These are phyloP conservation scores for Setipinna tenuifilis DNA, from an alignment of 2,797 vertebrate species.

Conservation along the genomic window DNA sequence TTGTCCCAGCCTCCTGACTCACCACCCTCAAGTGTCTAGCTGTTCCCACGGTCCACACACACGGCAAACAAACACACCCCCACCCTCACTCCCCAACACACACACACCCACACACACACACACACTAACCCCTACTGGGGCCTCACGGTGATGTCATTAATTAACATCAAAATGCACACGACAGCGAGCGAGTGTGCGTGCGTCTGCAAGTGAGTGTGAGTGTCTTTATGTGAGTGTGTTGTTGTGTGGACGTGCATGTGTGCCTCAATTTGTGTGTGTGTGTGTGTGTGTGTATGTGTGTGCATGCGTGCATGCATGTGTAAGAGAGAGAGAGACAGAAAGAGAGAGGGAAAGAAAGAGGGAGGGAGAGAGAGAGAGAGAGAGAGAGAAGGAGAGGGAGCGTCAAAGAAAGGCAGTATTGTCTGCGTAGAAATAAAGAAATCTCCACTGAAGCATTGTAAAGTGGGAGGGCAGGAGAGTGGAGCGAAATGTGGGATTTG, in stretches of 20 bases:
- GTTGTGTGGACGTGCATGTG: slow-evolving; percentile 31
- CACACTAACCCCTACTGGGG: slow-evolving; percentile 46
- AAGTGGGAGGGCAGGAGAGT: slow-evolving; percentile 90
- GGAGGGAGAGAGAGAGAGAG: not conserved
- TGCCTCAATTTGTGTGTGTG: slow-evolving; percentile 27
- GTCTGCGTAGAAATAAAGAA: slow-evolving; percentile 89
- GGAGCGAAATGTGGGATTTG: slow-evolving; percentile 76
- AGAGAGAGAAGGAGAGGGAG: not conserved
- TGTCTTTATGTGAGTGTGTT: slow-evolving; percentile 35
- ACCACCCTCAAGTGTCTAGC: slow-evolving; percentile 78
- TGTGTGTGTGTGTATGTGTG: slow-evolving; percentile 37
- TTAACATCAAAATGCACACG: slow-evolving; percentile 84
- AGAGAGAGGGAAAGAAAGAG: too few species aligned
- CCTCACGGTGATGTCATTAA: slow-evolving; percentile 83
- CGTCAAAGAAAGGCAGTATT: slow-evolving; percentile 72
- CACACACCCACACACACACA: slow-evolving; percentile 29
- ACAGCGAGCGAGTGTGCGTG: slow-evolving; percentile 75
- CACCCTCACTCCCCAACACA: slow-evolving; percentile 32
- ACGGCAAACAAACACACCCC: slow-evolving; percentile 75
- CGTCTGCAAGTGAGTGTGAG: slow-evolving; percentile 60
- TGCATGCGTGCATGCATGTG: slow-evolving; percentile 27
- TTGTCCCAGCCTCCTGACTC: slow-evolving; percentile 80
- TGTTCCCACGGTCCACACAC: slow-evolving; percentile 83
- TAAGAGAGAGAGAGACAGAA: not conserved
- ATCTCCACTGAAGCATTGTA: slow-evolving; percentile 94